These are phyloP conservation scores for Masticophis lateralis DNA, from an alignment of 2,797 vertebrate species.

Conservation along the genomic window DNA sequence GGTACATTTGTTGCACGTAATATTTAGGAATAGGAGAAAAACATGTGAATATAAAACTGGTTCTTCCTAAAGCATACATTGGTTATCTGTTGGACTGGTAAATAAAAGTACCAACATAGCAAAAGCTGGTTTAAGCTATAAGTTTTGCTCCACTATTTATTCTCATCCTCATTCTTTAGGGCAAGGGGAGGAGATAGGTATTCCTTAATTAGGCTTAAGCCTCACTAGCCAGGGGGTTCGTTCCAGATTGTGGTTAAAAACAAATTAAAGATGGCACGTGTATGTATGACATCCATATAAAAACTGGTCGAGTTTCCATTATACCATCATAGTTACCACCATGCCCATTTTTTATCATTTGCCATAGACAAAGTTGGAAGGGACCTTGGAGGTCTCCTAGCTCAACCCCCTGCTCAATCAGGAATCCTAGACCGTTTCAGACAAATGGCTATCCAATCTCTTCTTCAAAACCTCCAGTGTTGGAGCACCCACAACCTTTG, in stretches of 20 bases:
- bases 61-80: background rate
- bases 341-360: background rate
- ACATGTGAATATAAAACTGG: background rate
- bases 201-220: background rate
- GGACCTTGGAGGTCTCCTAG: background rate
- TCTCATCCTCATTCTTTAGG: background rate
- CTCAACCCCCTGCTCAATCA: background rate
- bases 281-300: background rate
- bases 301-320: background rate
- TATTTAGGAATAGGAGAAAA: background rate
- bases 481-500: background rate
- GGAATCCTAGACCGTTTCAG: background rate
- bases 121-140: background rate
- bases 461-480: background rate
- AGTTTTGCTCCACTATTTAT: background rate
- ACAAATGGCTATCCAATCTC: background rate
- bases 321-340: background rate
- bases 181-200: background rate
- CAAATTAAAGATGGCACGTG: background rate
- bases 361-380: background rate
- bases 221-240: background rate
- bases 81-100: background rate
- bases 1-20: background rate
- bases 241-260: background rate
- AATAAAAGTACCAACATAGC: background rate